These are phyloP conservation scores for Sinocyclocheilus grahami DNA, from an alignment of 2,113 vertebrate genomes.

Conservation along the genomic window DNA sequence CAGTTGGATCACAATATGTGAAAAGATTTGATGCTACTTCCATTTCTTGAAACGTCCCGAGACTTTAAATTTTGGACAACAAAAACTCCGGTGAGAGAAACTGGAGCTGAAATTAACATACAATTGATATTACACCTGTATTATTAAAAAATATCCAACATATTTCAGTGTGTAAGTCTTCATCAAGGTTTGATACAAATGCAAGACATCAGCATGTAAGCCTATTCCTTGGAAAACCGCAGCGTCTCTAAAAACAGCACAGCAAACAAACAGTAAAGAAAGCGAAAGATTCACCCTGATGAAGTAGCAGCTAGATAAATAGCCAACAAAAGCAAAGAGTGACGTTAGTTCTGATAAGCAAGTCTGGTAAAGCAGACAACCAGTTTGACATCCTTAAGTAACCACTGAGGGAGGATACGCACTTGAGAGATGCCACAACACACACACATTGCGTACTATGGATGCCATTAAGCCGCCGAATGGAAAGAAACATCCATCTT, in stretches of 20 bases:
- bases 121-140: no score
- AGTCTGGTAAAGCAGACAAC: neutral
- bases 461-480: neutral
- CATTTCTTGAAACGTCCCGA: rapidly evolving
- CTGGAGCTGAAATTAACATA: neutral
- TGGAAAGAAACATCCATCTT: neutral
- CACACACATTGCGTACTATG: neutral
- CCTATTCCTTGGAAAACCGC: no score
- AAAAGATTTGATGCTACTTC: neutral
- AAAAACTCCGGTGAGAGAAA: neutral
- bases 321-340: neutral
- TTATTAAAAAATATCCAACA: neutral
- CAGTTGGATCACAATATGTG: no score
- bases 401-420: neutral
- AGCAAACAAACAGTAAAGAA: neutral
- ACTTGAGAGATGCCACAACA: neutral
- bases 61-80: neutral
- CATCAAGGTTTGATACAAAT: neutral
- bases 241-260: neutral
- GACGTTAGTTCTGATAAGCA: neutral
- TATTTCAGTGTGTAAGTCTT: neutral
- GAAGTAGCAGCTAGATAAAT: neutral
- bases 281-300: neutral
- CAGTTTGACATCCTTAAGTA: neutral
- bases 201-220: neutral